These are phyloP conservation scores for Choloepus didactylus DNA, from an alignment of 2,797 vertebrate species.

Conservation along the genomic window DNA sequence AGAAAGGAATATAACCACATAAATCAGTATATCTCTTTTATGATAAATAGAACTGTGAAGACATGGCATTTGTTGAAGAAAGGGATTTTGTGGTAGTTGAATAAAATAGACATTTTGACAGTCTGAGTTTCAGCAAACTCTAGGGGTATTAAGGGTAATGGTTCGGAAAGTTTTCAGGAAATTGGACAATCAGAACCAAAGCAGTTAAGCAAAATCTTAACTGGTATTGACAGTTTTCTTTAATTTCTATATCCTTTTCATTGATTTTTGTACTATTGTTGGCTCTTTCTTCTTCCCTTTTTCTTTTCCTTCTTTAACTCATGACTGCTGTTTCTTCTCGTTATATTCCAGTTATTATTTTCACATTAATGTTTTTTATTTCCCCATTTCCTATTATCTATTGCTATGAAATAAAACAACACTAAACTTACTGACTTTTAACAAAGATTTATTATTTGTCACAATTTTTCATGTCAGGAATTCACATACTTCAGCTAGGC, in stretches of 20 bases:
- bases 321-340: not conserved
- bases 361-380: conserved; percentile 10
- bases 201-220: not conserved
- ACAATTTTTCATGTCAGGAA: not conserved
- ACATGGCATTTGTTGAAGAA: not conserved
- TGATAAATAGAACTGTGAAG: not conserved
- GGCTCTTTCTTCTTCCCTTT: not conserved
- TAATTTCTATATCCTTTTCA: not conserved
- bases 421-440: not conserved
- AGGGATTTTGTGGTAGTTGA: not conserved
- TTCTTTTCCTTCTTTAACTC: not conserved
- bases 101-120: not conserved
- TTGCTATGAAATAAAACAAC: not conserved
- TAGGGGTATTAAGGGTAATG: conserved; percentile 80
- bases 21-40: not conserved
- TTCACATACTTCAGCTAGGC: not conserved
- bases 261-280: not conserved
- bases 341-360: not conserved
- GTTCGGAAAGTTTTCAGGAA: not conserved
- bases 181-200: conserved; percentile 5
- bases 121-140: conserved; percentile 91
- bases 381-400: not conserved
- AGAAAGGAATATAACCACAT: not conserved
- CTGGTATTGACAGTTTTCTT: not conserved
- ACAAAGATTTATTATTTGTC: not conserved